A percentile compares a stretch with the other conserved stretches of the same genome.
Evolutionary conservation across 1,140 invertebrate species (phyloP).

Genomic region (Coelopa frigida): DNA sequence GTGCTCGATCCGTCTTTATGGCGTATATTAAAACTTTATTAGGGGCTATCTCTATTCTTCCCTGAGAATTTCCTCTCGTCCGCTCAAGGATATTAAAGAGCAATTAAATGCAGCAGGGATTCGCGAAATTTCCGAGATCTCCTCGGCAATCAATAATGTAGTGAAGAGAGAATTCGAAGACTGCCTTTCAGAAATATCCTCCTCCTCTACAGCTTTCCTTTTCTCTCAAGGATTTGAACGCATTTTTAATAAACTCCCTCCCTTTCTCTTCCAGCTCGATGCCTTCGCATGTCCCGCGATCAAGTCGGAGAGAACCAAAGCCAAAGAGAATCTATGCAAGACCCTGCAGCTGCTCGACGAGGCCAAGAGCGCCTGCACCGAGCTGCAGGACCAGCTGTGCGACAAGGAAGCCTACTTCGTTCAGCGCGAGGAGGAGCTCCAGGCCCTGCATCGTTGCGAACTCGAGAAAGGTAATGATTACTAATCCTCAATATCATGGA

Average conservation of each 20-base stretch:
- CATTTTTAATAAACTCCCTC: neutral
- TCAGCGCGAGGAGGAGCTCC: constrained; percentile 26
- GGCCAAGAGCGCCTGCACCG: constrained; percentile 46
- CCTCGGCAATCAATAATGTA: too few species aligned
- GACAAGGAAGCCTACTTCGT: constrained; percentile 43
- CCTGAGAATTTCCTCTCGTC: too few species aligned
- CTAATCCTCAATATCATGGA: constrained; percentile 3
- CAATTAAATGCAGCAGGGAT: too few species aligned
- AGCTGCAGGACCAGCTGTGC: constrained; percentile 49
- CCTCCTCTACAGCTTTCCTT: neutral
- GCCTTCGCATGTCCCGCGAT: constrained; percentile 50
- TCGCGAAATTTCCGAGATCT: too few species aligned
- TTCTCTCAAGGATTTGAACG: too few species aligned
- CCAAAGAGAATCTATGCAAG: constrained; percentile 46
- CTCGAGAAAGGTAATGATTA: constrained; percentile 29
- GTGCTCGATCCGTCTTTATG: too few species aligned
- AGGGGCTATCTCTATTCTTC: too few species aligned
- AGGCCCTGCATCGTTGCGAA: constrained; percentile 28
- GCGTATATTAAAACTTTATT: too few species aligned
- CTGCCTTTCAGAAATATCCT: neutral
- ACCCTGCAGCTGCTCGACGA: constrained; percentile 50
- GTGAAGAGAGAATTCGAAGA: too few species aligned
- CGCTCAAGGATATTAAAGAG: too few species aligned
- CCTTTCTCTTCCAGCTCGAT: constrained; percentile 50
- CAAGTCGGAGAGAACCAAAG: constrained; percentile 49